These are phyloP conservation scores for Caenorhabditis sp. DNA, from an alignment of 2,888 invertebrate species.

Conservation along the genomic window DNA sequence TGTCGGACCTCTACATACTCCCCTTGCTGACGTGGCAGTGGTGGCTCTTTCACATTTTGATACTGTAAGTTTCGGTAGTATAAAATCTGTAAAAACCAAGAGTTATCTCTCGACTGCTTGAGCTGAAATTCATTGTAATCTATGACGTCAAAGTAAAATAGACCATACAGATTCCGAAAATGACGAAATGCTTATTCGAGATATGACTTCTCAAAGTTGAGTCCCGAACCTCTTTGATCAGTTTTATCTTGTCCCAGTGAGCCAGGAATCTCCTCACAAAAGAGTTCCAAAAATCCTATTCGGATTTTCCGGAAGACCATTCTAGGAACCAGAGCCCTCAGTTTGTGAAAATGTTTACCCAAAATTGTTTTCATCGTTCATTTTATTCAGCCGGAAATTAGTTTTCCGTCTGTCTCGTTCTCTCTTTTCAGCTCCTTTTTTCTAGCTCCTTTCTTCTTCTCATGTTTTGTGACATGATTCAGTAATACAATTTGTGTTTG, in stretches of 20 bases:
- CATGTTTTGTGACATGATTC: conserved; percentile 40
- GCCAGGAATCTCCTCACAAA: too few relatives aligned
- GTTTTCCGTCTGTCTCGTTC: conserved; percentile 31
- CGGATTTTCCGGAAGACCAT: background rate
- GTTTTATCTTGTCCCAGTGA: too few relatives aligned
- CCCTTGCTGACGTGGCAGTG: conserved; percentile 94
- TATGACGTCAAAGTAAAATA: too few relatives aligned
- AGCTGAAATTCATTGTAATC: too few relatives aligned
- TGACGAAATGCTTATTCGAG: too few relatives aligned
- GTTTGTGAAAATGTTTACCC: background rate
- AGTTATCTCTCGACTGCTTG: too few relatives aligned
- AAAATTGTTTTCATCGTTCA: conserved; percentile 33
- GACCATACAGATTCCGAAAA: too few relatives aligned
- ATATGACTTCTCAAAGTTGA: too few relatives aligned
- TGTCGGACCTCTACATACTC: conserved; percentile 96
- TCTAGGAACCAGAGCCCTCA: background rate
- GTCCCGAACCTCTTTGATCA: too few relatives aligned
- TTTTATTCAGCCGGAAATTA: conserved; percentile 50
- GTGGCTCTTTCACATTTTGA: conserved; percentile 91
- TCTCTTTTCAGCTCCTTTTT: background rate
- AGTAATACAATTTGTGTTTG: conserved; percentile 51
- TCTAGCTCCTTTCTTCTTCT: conserved; percentile 20
- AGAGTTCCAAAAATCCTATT: too few relatives aligned
- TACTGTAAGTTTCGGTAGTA: conserved; percentile 62
- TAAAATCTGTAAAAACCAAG: background rate